Base-by-base conservation (phyloP, 2,113 vertebrate species). In the Willisornis vidua region DNA sequence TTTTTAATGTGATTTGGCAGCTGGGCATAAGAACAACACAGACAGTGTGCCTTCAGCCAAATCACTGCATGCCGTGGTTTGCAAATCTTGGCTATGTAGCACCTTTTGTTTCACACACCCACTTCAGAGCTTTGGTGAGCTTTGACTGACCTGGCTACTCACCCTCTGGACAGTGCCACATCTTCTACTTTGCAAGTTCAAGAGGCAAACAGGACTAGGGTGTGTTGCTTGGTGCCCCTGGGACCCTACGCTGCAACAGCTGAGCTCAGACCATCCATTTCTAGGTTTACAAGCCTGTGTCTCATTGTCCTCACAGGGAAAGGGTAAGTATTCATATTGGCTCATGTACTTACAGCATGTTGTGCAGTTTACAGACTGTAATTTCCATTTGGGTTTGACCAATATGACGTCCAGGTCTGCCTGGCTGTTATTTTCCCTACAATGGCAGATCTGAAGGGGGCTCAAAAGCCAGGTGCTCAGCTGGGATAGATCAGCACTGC, bases 1-100 rank as follows among this genome's bases (percentile, higher is more conserved):
- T 74, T 88, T 91, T 63, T 80, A 94, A 71, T 88, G 41, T 19
- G 41, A 52, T 94, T 67, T 94, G 87, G 67, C 83, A 90, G 83
- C 61, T 48, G 29, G 71, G 29, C 35, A 20, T 1, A 41, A 86
- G 54, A 70, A 78, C 51, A 80, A 35, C 71, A 45, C 75, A 79
- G 63, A 89, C 7, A 5, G 45, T 4, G 6, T 86, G 52, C 75
- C 55, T 65, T 63, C 65, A 86, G 31, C 78, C 68, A 84, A 23
- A 35, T 92, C 68, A 57, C 52, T 52, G 45, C 45, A 19, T 93
- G 59, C 39, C 72, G 31, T 22, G 8, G 7, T 77, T 88, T 84
- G 67, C 39, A 80, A 95, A 67, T 71, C 39, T 81, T 94, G 93
- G 85, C 92, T 57, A 2, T 14, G 68, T 31, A 13, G 26, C 33